Conservation (phyloP, 2,888 invertebrate genomes). For the Monochamus alternatus region DNA sequence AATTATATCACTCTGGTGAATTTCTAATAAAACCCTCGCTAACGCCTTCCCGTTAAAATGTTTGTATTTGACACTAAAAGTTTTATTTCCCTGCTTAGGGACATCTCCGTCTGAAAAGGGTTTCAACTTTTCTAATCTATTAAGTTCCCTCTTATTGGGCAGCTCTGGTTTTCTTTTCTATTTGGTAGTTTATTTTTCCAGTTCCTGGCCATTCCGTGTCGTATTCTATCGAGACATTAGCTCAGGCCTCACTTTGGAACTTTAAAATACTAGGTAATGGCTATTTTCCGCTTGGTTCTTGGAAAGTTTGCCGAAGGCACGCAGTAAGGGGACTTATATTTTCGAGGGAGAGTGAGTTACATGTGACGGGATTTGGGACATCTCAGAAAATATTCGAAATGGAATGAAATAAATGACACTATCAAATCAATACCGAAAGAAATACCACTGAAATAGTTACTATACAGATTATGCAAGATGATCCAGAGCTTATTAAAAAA, state of each 20-base stretch:
- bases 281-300: no score
- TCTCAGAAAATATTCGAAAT: no score
- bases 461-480: no score
- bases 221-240: neutral
- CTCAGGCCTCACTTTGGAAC: constrained; percentile 1
- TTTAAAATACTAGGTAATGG: neutral
- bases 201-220: constrained; percentile 1
- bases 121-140: constrained; percentile 35
- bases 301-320: no score
- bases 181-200: constrained; percentile 29
- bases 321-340: no score
- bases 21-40: constrained; percentile 33
- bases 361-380: no score
- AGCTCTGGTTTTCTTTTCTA: constrained; percentile 15
- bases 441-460: no score
- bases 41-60: constrained; percentile 33
- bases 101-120: constrained; percentile 32
- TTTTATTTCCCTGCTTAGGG: constrained; percentile 34
- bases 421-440: no score
- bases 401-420: no score
- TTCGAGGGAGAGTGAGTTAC: no score
- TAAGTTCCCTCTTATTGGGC: constrained; percentile 17
- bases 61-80: constrained; percentile 40
- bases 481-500: no score
- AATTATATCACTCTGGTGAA: constrained; percentile 1